Conservation (phyloP, 2,113 vertebrate species). For the Gymnobelideus leadbeateri region DNA sequence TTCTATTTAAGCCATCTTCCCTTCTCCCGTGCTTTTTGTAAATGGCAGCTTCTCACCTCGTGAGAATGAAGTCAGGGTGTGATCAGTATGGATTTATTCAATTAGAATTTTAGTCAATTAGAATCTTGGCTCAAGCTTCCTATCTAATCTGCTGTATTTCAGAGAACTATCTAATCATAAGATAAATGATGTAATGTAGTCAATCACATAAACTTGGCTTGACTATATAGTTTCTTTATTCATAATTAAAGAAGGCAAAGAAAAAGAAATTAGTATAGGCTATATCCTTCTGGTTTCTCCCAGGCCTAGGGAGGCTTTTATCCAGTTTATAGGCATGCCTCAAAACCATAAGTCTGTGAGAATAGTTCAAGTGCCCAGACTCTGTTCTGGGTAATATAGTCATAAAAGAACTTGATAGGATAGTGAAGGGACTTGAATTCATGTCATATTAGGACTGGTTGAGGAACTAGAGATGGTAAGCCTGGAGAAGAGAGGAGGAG, state of each 20-base stretch:
- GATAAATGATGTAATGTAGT: not conserved
- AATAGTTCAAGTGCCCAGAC: not conserved
- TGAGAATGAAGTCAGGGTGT: not conserved
- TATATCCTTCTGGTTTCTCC: not conserved
- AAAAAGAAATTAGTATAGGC: not conserved
- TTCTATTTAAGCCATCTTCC: not conserved
- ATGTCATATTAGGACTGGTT: not conserved
- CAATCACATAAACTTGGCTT: not conserved
- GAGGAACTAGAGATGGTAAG: not conserved
- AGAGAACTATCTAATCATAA: not conserved
- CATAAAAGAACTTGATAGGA: not conserved
- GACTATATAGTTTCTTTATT: not conserved
- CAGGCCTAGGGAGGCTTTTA: not conserved
- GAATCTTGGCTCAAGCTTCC: not conserved
- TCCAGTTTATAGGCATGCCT: not conserved
- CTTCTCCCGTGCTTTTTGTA: not conserved
- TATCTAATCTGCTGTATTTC: not conserved
- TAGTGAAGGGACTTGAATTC: not conserved
- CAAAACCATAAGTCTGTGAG: not conserved
- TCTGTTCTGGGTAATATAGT: not conserved
- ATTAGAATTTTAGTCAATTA: not conserved
- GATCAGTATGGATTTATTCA: not conserved
- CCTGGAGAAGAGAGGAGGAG: not conserved
- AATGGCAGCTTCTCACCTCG: not conserved
- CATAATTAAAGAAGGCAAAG: not conserved